Percentiles rank a stretch among this genome's conserved stretches.
phyloP scores from a whole-genome alignment of 2,113 vertebrate genomes.

The Sceloporus undulatus region DNA sequence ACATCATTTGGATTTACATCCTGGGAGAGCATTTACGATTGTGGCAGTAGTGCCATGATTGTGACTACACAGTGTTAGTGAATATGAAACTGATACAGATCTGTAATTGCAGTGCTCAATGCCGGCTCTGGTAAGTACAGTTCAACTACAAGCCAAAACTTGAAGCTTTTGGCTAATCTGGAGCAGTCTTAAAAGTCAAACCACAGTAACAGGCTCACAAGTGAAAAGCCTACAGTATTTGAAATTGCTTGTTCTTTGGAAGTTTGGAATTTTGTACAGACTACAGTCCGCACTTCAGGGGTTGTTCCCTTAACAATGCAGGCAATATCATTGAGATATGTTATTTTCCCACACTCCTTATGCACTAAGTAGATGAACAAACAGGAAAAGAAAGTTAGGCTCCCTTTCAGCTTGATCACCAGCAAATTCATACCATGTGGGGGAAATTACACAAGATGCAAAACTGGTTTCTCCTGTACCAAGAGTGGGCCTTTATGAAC shows the following conservation, averaged over 20 bases:
- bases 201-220: constrained; percentile 5
- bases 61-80: too few relatives aligned
- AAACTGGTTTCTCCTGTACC: constrained; percentile 47
- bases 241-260: constrained; percentile 24
- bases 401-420: constrained; percentile 41
- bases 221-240: background rate
- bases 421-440: constrained; percentile 48
- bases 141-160: too few relatives aligned
- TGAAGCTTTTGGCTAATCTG: too few relatives aligned
- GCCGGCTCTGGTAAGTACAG: too few relatives aligned
- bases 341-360: constrained; percentile 15
- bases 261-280: constrained; percentile 14
- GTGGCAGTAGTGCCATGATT: too few relatives aligned
- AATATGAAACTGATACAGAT: too few relatives aligned
- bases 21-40: too few relatives aligned
- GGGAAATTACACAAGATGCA: constrained; percentile 39
- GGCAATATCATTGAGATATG: background rate
- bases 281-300: background rate
- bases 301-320: background rate
- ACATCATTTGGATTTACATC: too few relatives aligned
- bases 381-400: constrained; percentile 20
- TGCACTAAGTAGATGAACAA: constrained; percentile 26
- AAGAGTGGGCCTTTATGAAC: constrained; percentile 62
- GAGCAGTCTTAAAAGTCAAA: constrained; percentile 10
- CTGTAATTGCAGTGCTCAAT: too few relatives aligned